Percentiles rank a stretch among this genome's conserved stretches.
Conservation (phyloP, 53 echinoderm and acorn worm genomes). For the Zoroaster sp. region DNA sequence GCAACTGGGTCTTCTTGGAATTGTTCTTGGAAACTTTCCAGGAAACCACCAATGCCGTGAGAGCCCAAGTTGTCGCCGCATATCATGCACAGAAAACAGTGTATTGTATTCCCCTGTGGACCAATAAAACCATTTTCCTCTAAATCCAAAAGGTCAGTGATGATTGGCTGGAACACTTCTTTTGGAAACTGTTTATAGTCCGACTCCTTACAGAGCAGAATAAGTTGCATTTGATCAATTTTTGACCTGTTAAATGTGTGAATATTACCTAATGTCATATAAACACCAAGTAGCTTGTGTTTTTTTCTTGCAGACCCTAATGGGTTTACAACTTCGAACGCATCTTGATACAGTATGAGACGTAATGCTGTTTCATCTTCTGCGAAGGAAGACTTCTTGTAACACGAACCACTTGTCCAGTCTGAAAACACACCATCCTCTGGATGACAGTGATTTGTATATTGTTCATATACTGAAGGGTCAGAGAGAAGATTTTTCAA, state of each 20-base stretch:
- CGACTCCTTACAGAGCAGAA: conserved; percentile 44
- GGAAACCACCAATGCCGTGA: conserved; percentile 45
- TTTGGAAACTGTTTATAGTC: conserved; percentile 10
- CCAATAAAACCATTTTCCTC: conserved; percentile 33
- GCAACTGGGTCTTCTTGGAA: not conserved
- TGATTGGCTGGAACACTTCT: conserved; percentile 14
- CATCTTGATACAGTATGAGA: conserved; percentile 52
- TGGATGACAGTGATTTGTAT: not conserved
- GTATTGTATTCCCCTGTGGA: not conserved
- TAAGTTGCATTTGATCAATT: conserved; percentile 57
- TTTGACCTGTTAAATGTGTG: conserved; percentile 27
- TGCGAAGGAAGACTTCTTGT: conserved; percentile 14
- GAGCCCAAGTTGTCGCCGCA: conserved; percentile 47
- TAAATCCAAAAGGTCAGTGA: conserved; percentile 21
- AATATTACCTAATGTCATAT: conserved; percentile 27
- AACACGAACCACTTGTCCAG: conserved; percentile 45
- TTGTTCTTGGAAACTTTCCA: conserved; percentile 26
- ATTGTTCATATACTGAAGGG: conserved; percentile 16
- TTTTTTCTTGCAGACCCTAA: conserved; percentile 51
- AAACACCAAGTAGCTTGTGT: conserved; percentile 43
- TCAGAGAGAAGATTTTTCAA: conserved; percentile 33
- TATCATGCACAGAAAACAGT: conserved; percentile 1
- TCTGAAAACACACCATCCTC: conserved; percentile 13
- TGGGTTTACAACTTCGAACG: conserved; percentile 57
- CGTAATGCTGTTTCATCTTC: not conserved